Evolutionary conservation across 92 coral and sea anemone genomes (phyloP), one percentile per base, ranked within the genome.

Genomic region (Nematostella vectensis): DNA sequence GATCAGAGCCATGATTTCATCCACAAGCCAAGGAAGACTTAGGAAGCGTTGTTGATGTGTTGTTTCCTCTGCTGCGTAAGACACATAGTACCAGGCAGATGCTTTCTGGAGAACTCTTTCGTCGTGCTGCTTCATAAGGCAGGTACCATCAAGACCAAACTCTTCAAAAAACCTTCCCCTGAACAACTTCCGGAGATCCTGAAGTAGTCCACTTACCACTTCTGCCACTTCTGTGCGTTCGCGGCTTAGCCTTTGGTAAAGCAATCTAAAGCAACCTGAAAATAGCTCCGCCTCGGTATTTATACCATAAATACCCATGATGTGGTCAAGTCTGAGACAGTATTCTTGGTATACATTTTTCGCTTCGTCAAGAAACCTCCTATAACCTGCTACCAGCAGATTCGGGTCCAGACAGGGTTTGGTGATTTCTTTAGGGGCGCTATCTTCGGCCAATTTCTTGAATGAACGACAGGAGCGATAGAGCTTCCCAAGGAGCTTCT

Each of bases 21-120:
- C 95, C 29, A 93, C 87, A 20, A 93, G 49, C 99, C 99, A 93
- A 12, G 99, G 96, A 49, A 93, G 86, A 68, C 99, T 93, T 50
- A 93, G 70, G 55, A 74, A 93, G 65, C 72, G 93, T 4, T 6
- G 12, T 4, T 11, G 12, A 10, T 19, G 12, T 29, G 27, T 29
- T 11, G 36, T 45, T 28, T 61, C 76, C 25, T 55, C 66, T 54
- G 18, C 49, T 17, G 50, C 50, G 59, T 93, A 93, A 11, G 99
- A 78, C 26, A 78, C 76, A 58, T 78, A 69, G 26, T 93, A 93
- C 99, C 99, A 93, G 1, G 99, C 96, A 15, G 87, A 86, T 0
- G 93, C 99, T 63, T 93, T 93, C 62, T 67, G 88, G 63, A 68
- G 74, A 74, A 93, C 75, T 58, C 62, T 57, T 25, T 64, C 56